Evolutionary conservation across 2,888 invertebrate species (phyloP).

Genomic region (Scotopteryx bipunctaria): DNA sequence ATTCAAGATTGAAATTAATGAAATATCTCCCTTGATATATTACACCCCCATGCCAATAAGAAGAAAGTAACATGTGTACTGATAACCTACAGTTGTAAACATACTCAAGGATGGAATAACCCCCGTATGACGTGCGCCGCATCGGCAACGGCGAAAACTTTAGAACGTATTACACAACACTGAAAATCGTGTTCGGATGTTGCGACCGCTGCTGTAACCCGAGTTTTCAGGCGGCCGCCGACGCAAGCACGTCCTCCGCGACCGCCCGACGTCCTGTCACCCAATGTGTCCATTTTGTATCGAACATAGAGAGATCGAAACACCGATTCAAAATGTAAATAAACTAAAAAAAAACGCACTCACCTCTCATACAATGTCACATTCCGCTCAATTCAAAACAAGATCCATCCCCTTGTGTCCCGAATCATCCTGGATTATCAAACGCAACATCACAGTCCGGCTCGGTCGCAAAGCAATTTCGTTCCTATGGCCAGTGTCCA

Average conservation of each 20-base stretch:
- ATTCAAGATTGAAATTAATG: constrained; percentile 16
- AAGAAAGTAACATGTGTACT: constrained; percentile 35
- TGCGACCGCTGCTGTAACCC: constrained; percentile 40
- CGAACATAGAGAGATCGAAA: constrained; percentile 59
- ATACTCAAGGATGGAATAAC: constrained; percentile 29
- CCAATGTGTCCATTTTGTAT: constrained; percentile 73
- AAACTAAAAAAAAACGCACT: constrained; percentile 70
- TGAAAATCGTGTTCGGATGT: constrained; percentile 44
- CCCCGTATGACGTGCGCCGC: constrained; percentile 26
- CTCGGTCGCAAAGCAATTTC: constrained; percentile 80
- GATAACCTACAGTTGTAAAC: constrained; percentile 38
- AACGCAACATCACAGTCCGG: constrained; percentile 78
- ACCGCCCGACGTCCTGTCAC: constrained; percentile 62
- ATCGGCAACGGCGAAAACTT: constrained; percentile 16
- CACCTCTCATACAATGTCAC: constrained; percentile 83
- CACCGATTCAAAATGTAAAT: constrained; percentile 71
- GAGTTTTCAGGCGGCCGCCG: constrained; percentile 49
- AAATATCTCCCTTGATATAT: constrained; percentile 27
- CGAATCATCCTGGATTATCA: constrained; percentile 78
- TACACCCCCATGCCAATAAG: constrained; percentile 38
- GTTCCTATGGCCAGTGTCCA: constrained; percentile 80
- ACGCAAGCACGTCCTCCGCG: constrained; percentile 53
- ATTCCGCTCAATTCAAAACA: constrained; percentile 81
- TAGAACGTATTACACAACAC: constrained; percentile 68
- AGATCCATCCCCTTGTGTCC: constrained; percentile 74